Evolutionary conservation across 2,888 invertebrate genomes (phyloP).

Genomic region (Oxyteleia sp.): DNA sequence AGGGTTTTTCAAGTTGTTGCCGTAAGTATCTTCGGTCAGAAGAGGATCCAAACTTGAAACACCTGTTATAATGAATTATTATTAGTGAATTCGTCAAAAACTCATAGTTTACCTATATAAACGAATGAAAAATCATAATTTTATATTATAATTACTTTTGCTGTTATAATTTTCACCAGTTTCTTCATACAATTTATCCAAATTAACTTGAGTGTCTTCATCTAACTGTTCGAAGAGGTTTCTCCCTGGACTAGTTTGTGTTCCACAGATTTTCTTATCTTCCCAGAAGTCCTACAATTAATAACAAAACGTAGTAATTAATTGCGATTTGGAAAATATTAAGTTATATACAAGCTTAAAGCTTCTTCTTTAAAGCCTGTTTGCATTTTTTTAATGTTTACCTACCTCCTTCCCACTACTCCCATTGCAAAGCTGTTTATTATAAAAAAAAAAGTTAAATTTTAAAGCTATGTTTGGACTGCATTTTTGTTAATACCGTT

Average conservation of each 20-base stretch:
- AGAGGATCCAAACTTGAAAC: slow-evolving; percentile 84
- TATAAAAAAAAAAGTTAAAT: no score
- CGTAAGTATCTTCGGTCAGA: slow-evolving; percentile 83
- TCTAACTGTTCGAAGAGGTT: slow-evolving; percentile 82
- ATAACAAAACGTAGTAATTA: no score
- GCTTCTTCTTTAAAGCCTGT: no score
- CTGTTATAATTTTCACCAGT: slow-evolving; percentile 75
- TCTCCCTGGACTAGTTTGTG: slow-evolving; percentile 86
- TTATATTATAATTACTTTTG: slow-evolving; percentile 75
- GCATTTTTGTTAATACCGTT: no score
- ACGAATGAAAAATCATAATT: no score
- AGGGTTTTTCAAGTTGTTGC: slow-evolving; percentile 76
- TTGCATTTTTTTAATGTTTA: no score
- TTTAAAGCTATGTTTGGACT: no score
- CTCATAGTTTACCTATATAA: not conserved
- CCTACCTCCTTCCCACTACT: no score
- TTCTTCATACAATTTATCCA: slow-evolving; percentile 80
- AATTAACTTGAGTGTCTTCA: slow-evolving; percentile 82
- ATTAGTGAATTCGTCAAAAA: not conserved
- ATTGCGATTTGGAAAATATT: no score
- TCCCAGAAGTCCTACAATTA: slow-evolving; percentile 85
- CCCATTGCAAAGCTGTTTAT: no score
- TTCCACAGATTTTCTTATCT: slow-evolving; percentile 85
- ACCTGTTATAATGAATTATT: slow-evolving; percentile 32
- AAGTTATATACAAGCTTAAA: no score